Base-by-base conservation (phyloP, 2,113 vertebrate species). In the Gasterosteus aculeatus region DNA sequence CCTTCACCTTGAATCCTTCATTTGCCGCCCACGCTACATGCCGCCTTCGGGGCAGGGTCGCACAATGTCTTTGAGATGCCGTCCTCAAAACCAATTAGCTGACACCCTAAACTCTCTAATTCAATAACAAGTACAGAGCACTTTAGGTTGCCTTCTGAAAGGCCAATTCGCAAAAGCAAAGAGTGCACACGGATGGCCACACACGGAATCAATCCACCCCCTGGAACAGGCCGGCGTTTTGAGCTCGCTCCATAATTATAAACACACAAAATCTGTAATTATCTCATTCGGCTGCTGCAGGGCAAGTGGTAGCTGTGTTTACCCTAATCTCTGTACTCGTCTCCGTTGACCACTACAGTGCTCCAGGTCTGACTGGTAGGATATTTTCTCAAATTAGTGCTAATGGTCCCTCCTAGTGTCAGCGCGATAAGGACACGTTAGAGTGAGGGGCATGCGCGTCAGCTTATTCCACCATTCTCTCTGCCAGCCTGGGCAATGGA, bases 231-330 rank as follows among this genome's bases (percentile, higher is more conserved):
- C 83, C 61, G 72, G 87, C 86, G 80, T 93, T 91, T 91, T 85
- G 61, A 88, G 83, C 90, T 91, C 81, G 72, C 85, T 79, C 75
- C 72, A 81, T 92, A 88, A 92, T 93, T 89, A 89, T 84, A 87
- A 92, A 91, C 90, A 88, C 87, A 85, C 82, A 80, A 92, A 90
- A 92, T 91, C 80, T 87, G 88, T 93, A 93, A 94, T 94, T 93
- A 91, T 87, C 80, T 89, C 80, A 75, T 74, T 62, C 42, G 72
- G 72, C 72, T 75, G 78, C 92, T 87, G 29, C 63, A 7, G 92
- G 89, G 86, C 71, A 79, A 88, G 63, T 83, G 68, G 81, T 81
- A 72, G 82, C 84, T 73, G 69, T 80, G 81, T 90, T 89, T 89
- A 77, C 81, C 60, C 81, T 88, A 68, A 88, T 87, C 80, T 77